Conservation (phyloP, 2,113 vertebrate species). For the Thinocorus orbignyianus region DNA sequence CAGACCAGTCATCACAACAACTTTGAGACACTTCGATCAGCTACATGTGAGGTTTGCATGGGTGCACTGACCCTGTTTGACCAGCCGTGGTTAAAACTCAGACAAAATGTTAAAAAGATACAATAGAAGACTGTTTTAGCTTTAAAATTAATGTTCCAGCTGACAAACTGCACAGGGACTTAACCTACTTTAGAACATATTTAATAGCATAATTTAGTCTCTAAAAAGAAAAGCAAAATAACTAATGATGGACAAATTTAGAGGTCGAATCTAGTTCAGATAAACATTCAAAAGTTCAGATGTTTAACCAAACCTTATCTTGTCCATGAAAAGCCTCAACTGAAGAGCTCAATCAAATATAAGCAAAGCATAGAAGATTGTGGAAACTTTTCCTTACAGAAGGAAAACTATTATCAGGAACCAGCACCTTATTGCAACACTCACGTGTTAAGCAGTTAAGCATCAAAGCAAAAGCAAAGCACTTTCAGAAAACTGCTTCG, state of each 20-base stretch:
- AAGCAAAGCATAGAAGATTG: conserved; percentile 26
- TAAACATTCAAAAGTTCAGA: conserved; percentile 69
- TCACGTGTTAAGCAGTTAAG: conserved; percentile 34
- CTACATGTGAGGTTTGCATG: conserved; percentile 2
- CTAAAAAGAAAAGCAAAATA: conserved; percentile 60
- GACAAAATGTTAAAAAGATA: not conserved
- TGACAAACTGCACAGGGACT: conserved; percentile 56
- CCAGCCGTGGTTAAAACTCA: not conserved
- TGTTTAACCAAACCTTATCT: conserved; percentile 69
- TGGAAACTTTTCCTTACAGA: conserved; percentile 36
- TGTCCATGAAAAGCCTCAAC: conserved; percentile 52
- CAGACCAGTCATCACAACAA: not conserved
- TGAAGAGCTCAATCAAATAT: conserved; percentile 21
- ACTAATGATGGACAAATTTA: conserved; percentile 56
- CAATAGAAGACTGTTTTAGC: not conserved
- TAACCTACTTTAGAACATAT: conserved; percentile 60
- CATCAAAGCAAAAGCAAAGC: conserved; percentile 54
- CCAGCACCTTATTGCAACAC: conserved; percentile 47
- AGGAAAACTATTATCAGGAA: conserved; percentile 48
- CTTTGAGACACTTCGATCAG: not conserved
- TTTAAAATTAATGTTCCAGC: conserved; percentile 58
- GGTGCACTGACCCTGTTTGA: not conserved
- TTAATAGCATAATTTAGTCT: conserved; percentile 62
- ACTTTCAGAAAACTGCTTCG: conserved; percentile 39
- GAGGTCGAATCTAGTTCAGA: conserved; percentile 56